These are phyloP conservation scores for Tupaia tana DNA, from an alignment of 2,113 vertebrate genomes.

Conservation along the genomic window DNA sequence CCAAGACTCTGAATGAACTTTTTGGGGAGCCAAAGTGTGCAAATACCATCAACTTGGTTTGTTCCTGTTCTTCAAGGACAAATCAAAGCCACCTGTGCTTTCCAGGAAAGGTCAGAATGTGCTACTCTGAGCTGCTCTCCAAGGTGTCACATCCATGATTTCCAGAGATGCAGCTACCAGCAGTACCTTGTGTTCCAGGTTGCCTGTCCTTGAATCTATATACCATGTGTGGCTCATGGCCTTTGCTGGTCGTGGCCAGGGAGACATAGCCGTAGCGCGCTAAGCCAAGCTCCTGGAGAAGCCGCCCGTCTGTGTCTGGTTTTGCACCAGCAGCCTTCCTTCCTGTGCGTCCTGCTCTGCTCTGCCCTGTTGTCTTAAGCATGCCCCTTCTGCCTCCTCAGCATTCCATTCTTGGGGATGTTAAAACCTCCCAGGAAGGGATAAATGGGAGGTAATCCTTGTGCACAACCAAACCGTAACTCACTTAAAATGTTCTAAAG, in stretches of 20 bases:
- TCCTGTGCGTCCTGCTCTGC: background rate
- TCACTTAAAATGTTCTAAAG: background rate
- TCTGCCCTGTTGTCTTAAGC: background rate
- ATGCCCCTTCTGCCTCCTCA: background rate
- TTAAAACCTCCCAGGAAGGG: background rate
- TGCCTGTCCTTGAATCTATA: background rate
- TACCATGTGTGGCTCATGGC: background rate
- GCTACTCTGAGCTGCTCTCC: background rate
- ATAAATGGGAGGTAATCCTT: too few relatives aligned
- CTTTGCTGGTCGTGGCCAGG: background rate
- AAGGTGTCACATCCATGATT: background rate
- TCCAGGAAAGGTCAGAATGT: rapidly evolving
- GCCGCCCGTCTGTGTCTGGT: background rate
- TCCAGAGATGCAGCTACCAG: background rate
- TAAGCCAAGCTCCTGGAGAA: background rate
- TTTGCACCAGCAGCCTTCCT: background rate
- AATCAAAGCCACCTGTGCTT: background rate
- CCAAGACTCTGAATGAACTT: background rate
- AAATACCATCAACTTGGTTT: background rate
- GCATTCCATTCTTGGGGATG: background rate
- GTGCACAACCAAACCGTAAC: too few relatives aligned
- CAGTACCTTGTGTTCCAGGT: rapidly evolving
- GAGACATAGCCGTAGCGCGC: too few relatives aligned
- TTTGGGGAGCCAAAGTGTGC: too few relatives aligned
- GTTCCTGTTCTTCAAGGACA: background rate